phyloP scores from a whole-genome alignment of 1,140 invertebrate genomes.

The Ips nitidus region DNA sequence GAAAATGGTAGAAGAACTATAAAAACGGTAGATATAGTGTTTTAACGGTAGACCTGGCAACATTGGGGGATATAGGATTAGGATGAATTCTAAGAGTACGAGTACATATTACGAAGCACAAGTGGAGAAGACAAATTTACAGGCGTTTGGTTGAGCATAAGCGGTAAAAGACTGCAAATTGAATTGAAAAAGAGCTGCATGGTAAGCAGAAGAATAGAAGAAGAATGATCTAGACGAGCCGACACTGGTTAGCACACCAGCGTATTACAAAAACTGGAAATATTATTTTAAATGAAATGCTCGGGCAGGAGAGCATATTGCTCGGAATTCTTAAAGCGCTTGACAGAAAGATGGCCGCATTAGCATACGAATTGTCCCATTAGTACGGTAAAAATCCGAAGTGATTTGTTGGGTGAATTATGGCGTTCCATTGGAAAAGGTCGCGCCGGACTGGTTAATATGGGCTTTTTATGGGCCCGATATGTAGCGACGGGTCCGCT shows the following conservation, averaged over 20 bases:
- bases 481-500: neutral
- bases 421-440: slow-evolving; percentile 27
- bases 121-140: no score
- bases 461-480: slow-evolving; percentile 17
- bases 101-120: no score
- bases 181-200: no score
- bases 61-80: no score
- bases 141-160: no score
- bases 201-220: no score
- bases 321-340: slow-evolving; percentile 31
- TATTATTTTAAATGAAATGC: slow-evolving; percentile 38
- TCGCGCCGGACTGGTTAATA: slow-evolving; percentile 20
- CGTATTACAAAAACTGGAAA: slow-evolving; percentile 35
- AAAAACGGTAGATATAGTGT: no score
- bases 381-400: slow-evolving; percentile 38
- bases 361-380: slow-evolving; percentile 38
- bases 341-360: slow-evolving; percentile 31
- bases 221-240: neutral
- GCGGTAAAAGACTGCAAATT: no score
- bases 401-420: slow-evolving; percentile 36
- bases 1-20: no score
- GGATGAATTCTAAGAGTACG: no score
- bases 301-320: slow-evolving; percentile 31
- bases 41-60: no score
- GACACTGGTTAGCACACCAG: neutral